Evolutionary conservation across 1,140 invertebrate species (phyloP), one percentile per base, ranked within the genome.

Genomic region (Drosophila nikananu): DNA sequence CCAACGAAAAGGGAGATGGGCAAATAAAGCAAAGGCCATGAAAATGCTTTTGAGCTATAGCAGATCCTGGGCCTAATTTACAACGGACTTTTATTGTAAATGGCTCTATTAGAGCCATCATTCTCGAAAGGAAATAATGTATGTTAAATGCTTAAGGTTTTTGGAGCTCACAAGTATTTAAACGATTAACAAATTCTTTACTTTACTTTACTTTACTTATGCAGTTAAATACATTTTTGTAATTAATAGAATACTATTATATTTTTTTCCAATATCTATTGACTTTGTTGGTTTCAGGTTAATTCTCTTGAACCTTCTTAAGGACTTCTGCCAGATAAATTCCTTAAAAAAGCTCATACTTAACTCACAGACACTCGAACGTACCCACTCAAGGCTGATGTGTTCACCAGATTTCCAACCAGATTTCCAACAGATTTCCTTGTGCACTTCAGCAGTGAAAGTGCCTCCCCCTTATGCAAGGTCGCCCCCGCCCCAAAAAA

Each of bases 391-490:
- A n/a, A 59, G 49, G 68, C 19, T 71, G 30, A 48, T 72, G 42
- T 72, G 42, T 15, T 72, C 9, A 41, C 21, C 44, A 55, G 62
- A 71, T 55, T 71, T 42, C 27, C 23, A 37, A 27, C 27, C n/a
- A n/a, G n/a, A n/a, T n/a, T n/a, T n/a, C n/a, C n/a, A n/a, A 58
- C 44, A 60, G 44, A 72, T n/a, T 71, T 72, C 44, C 49, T 55
- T 23, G 54, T 68, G 64, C 32, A 21, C 41, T 39, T 30, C 23
- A 49, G 3, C n/a, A 59, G 70, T 51, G 67, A 44, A 37, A 52
- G 67, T 61, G 23, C 12, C 12, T 10, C 35, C 15, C 17, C 32
- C 15, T 23, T 23, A 6, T 4, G 13, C 19, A 80, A 76, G 72
- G 64, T 70, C 65, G 77, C 2, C 13, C 12, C 10, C 19, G 2